Conservation (phyloP, 2,113 vertebrate species). For the Notarius lentiginosus region DNA sequence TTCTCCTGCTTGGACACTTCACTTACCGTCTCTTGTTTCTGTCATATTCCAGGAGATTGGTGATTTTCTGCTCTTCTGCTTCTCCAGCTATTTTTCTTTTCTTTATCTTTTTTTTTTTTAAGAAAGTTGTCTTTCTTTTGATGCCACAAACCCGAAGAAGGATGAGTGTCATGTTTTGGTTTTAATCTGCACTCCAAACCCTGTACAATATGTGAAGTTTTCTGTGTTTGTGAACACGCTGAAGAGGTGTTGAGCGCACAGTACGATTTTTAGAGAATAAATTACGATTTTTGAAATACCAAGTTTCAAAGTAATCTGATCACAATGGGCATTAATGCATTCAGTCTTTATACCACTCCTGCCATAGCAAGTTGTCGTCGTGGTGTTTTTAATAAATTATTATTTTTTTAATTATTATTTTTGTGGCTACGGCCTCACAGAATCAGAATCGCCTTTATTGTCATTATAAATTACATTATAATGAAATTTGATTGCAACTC, state of each 20-base stretch:
- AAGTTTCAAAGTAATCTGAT: background rate
- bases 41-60: slow-evolving; percentile 61
- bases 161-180: slow-evolving; percentile 66
- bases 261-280: background rate
- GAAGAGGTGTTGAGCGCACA: background rate
- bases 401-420: no score
- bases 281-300: background rate
- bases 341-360: background rate
- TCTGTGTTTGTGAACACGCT: background rate
- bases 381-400: no score
- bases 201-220: background rate
- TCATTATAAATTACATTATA: no score
- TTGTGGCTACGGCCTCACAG: no score
- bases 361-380: no score
- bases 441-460: no score
- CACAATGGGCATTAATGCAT: background rate
- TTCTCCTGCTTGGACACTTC: slow-evolving; percentile 66
- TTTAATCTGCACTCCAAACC: slow-evolving; percentile 68
- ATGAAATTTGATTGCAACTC: no score
- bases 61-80: slow-evolving; percentile 66
- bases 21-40: slow-evolving; percentile 71
- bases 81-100: slow-evolving; percentile 69
- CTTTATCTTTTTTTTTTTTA: slow-evolving; percentile 23
- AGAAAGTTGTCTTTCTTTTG: slow-evolving; percentile 70
- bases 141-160: slow-evolving; percentile 71